Conservation (phyloP, 2,888 invertebrate genomes). For the Strigamia crassipes region DNA sequence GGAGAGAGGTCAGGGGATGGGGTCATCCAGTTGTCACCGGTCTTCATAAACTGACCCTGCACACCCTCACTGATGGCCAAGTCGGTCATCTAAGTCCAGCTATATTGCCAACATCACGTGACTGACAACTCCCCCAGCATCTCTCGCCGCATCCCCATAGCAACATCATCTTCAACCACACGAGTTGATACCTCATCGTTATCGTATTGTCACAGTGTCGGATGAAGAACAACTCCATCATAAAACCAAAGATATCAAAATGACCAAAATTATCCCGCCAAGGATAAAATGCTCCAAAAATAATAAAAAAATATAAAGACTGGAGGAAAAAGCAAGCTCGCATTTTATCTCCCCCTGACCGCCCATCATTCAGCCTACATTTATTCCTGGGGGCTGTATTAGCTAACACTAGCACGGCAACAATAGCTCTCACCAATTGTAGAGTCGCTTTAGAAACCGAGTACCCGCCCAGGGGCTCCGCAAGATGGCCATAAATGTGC, state of each 20-base stretch:
- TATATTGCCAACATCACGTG: conserved; percentile 21
- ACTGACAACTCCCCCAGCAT: conserved; percentile 16
- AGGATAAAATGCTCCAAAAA: not conserved
- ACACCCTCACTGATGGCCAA: conserved; percentile 2
- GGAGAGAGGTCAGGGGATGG: conserved; percentile 8
- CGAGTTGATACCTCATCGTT: conserved; percentile 21
- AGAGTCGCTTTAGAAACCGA: conserved; percentile 17
- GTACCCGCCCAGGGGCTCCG: conserved; percentile 21
- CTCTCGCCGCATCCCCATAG: not conserved
- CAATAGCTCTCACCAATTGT: conserved; percentile 16
- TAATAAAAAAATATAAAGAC: not conserved
- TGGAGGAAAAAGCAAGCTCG: not conserved
- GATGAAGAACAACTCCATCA: conserved; percentile 6
- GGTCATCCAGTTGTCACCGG: conserved; percentile 21
- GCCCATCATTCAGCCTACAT: conserved; percentile 21
- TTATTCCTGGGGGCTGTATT: conserved; percentile 21
- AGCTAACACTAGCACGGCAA: conserved; percentile 21
- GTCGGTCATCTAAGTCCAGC: conserved; percentile 6
- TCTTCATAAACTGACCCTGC: conserved; percentile 14
- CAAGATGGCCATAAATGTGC: conserved; percentile 21
- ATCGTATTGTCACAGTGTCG: conserved; percentile 16
- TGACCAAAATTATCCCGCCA: conserved; percentile 2
- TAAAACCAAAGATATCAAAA: conserved; percentile 21
- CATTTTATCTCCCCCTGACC: conserved; percentile 21
- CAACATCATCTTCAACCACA: conserved; percentile 16